Percentiles rank a stretch among this genome's conserved stretches.
phyloP scores from a whole-genome alignment of 2,113 vertebrate species.

The Pseudopodoces humilis region DNA sequence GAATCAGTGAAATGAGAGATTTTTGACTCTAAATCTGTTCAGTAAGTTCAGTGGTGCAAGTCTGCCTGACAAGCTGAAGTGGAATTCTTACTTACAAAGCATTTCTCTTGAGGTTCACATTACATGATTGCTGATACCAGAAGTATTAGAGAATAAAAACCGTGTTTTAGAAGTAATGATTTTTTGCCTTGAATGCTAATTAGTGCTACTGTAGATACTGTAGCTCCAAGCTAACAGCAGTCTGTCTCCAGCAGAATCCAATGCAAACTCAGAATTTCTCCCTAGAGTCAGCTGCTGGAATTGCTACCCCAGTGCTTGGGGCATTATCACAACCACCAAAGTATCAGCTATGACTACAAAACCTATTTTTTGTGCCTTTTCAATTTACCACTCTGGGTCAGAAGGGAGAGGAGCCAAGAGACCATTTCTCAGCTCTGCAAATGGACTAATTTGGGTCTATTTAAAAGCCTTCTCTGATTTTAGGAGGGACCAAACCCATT shows the following conservation, averaged over 20 bases:
- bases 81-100: neutral
- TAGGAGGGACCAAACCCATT: neutral
- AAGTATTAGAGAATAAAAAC: conserved; percentile 3
- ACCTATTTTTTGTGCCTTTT: neutral
- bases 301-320: neutral
- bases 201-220: neutral
- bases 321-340: neutral
- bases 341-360: neutral
- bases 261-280: neutral
- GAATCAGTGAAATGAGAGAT: neutral
- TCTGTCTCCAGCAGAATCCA: neutral
- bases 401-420: neutral
- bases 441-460: neutral
- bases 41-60: neutral
- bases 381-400: neutral
- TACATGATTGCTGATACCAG: neutral
- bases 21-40: neutral
- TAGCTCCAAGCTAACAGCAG: neutral
- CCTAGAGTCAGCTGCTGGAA: neutral
- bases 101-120: neutral
- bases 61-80: neutral
- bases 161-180: neutral
- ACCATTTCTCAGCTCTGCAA: neutral
- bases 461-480: neutral
- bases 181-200: neutral